Conservation (phyloP, 1,140 invertebrate species). For the Anastatus disparis region DNA sequence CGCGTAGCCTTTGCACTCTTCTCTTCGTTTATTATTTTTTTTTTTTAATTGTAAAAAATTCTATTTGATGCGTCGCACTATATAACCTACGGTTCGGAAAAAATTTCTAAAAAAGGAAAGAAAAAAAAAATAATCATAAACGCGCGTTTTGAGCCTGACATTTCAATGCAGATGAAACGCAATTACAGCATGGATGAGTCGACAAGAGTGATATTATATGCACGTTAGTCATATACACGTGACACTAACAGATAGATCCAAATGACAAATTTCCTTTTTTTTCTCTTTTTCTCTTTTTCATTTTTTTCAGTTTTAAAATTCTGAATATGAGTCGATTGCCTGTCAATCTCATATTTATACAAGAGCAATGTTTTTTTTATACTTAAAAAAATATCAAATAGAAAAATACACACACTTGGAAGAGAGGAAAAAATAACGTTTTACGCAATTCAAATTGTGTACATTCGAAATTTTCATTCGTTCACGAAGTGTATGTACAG, state of each 20-base stretch:
- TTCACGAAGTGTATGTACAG: too few species aligned
- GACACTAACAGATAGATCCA: conserved; percentile 16
- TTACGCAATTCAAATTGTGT: too few species aligned
- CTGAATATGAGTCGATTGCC: conserved; percentile 3
- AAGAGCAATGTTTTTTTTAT: not conserved
- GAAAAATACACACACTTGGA: not conserved
- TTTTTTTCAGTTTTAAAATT: too few species aligned
- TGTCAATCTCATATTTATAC: conserved; percentile 27
- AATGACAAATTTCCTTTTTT: not conserved
- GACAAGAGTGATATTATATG: conserved; percentile 8
- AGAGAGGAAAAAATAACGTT: too few species aligned
- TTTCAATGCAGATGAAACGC: conserved; percentile 38
- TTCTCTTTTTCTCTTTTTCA: too few species aligned
- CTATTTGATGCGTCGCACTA: conserved; percentile 13
- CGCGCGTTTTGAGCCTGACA: conserved; percentile 21
- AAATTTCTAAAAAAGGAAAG: too few species aligned
- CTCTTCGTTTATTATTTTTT: conserved; percentile 5
- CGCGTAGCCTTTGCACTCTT: too few species aligned
- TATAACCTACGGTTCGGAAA: too few species aligned
- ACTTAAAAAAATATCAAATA: not conserved
- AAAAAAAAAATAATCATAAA: conserved; percentile 30
- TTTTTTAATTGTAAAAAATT: conserved; percentile 21
- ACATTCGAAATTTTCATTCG: too few species aligned
- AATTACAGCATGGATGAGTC: conserved; percentile 34
- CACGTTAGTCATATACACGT: not conserved